Base-by-base conservation (phyloP, 1,140 invertebrate species). In the Neelides sp. region DNA sequence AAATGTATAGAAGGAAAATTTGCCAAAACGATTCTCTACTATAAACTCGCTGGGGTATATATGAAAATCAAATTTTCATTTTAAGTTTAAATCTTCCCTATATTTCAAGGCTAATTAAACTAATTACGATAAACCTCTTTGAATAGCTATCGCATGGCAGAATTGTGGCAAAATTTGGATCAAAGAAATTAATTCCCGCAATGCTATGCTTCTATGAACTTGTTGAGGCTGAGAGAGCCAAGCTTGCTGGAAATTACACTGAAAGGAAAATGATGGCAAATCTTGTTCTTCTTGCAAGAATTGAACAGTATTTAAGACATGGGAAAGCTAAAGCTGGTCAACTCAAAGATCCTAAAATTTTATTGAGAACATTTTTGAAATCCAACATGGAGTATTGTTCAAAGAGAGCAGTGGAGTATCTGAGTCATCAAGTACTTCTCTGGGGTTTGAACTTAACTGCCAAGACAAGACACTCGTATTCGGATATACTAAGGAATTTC, bases 131-230 rank as follows among this genome's bases (percentile, higher is more conserved):
- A 34, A 24, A 48, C 1, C 8, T 45, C 1, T 39, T 46, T 36
- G 24, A 52, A 1, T 24, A 60, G 58, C 37, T 61, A 23, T 48
- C 48, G 7, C 46, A 57, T 36, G 23, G 47, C 13, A 51, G 57
- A 51, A 61, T 61, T n/a, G 34, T 50, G 44, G 49, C 55, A 41
- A 61, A 57, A 50, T 57, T 61, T 50, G 59, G 59, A 40, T 52
- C 55, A 35, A 48, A 49, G 15, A 52, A 55, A 17, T 47, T 50
- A 44, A 52, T 61, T 32, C 30, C 59, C n/a, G 59, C 59, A 4
- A 54, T 57, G 51, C 43, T 61, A 13, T 61, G 53, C 40, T 61
- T 57, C 50, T 57, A 40, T 44, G 59, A 61, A 37, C 37, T 61
- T 8, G 56, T 57, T 20, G 59, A 61, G 22, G 46, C 53, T 46